Evolutionary conservation across 2,888 invertebrate genomes (phyloP).

Genomic region (Entomobrya multifasciata): DNA sequence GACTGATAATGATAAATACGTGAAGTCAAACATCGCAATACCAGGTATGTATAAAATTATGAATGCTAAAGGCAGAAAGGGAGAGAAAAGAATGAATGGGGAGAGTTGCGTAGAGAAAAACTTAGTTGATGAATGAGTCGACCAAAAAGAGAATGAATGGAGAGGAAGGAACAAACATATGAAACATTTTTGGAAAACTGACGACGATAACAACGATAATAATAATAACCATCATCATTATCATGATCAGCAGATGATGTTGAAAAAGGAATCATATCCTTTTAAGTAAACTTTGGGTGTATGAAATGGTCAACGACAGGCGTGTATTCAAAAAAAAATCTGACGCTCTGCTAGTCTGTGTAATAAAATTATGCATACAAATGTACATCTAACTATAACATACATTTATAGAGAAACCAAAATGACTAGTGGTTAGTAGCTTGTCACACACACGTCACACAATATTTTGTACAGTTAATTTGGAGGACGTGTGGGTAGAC

Average conservation of each 20-base stretch:
- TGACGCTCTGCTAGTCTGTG: too few species aligned
- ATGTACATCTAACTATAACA: too few species aligned
- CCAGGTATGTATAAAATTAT: background rate
- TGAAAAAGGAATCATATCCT: slow-evolving; percentile 7
- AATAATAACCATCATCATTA: background rate
- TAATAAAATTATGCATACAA: too few species aligned
- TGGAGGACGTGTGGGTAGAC: slow-evolving; percentile 34
- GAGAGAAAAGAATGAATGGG: slow-evolving; percentile 39
- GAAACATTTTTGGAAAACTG: slow-evolving; percentile 6
- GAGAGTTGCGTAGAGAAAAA: slow-evolving; percentile 6
- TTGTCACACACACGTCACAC: background rate
- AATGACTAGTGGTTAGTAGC: background rate
- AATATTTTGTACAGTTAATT: background rate
- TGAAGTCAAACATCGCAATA: slow-evolving; percentile 1
- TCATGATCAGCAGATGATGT: background rate
- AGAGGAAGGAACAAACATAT: slow-evolving; percentile 20
- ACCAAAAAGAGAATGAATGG: slow-evolving; percentile 25
- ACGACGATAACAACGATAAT: background rate
- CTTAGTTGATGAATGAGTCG: slow-evolving; percentile 39
- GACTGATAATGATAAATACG: background rate
- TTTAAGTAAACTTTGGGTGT: too few species aligned
- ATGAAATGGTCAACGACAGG: too few species aligned
- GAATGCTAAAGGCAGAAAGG: background rate
- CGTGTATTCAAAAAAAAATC: too few species aligned
- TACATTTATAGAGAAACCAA: too few species aligned